Percentiles rank a stretch among this genome's conserved stretches.
Conservation (phyloP, 2,113 vertebrate species). For the Lipophrys pholis region DNA sequence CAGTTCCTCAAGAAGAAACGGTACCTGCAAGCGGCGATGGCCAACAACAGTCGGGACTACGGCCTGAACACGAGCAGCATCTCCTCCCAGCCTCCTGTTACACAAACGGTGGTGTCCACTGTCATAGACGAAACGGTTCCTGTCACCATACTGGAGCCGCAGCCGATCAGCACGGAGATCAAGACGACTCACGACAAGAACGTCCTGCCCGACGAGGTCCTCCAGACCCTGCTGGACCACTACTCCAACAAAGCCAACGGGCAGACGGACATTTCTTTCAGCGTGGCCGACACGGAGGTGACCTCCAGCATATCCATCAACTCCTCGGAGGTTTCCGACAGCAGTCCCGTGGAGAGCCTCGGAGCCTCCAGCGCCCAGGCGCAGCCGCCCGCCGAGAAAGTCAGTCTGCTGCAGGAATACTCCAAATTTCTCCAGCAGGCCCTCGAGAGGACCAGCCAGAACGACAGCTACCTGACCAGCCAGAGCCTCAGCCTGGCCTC, state of each 20-base stretch:
- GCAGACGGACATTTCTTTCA: slow-evolving; percentile 96
- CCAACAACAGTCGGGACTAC: slow-evolving; percentile 90
- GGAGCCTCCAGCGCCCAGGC: slow-evolving; percentile 84
- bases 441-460: slow-evolving; percentile 99
- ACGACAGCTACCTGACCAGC: slow-evolving; percentile 98
- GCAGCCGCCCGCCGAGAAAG: slow-evolving; percentile 91
- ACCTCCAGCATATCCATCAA: slow-evolving; percentile 98
- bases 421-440: slow-evolving; percentile 99
- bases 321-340: slow-evolving; percentile 92
- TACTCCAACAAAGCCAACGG: slow-evolving; percentile 98
- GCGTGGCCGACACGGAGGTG: slow-evolving; percentile 95
- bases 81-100: slow-evolving; percentile 91
- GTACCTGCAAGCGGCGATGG: slow-evolving; percentile 91
- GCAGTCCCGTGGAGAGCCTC: slow-evolving; percentile 88
- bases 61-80: slow-evolving; percentile 91
- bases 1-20: slow-evolving; percentile 99
- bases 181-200: slow-evolving; percentile 94
- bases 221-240: slow-evolving; percentile 96
- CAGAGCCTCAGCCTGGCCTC: slow-evolving; percentile 96
- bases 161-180: slow-evolving; percentile 90
- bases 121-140: slow-evolving; percentile 93
- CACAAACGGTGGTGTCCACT: slow-evolving; percentile 91
- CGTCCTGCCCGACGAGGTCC: slow-evolving; percentile 96
- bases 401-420: slow-evolving; percentile 97
- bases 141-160: slow-evolving; percentile 91